Evolutionary conservation across 2,797 vertebrate species (phyloP).

Genomic region (Oreortyx pictus): DNA sequence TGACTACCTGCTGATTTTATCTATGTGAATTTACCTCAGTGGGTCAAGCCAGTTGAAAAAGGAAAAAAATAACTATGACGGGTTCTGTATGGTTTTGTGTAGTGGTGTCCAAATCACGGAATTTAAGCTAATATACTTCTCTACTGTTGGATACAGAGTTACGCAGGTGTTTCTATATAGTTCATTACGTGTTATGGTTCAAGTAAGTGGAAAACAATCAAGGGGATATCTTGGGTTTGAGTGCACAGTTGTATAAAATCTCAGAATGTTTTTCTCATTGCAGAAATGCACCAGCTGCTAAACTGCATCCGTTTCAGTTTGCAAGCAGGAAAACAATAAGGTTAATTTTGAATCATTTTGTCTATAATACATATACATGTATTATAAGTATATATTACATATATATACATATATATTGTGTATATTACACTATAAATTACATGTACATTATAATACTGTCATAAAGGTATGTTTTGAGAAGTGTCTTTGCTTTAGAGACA

Average conservation of each 20-base stretch:
- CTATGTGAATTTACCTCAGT: neutral
- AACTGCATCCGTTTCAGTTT: neutral
- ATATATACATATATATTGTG: too few relatives aligned
- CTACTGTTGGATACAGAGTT: neutral
- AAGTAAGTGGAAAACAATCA: neutral
- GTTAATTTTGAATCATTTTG: neutral
- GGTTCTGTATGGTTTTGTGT: neutral
- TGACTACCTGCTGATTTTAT: neutral
- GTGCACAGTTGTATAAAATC: neutral
- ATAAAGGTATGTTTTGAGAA: neutral
- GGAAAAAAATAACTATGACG: neutral
- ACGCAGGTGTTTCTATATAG: neutral
- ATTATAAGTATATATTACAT: too few relatives aligned
- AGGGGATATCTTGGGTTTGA: neutral
- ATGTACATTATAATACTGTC: too few relatives aligned
- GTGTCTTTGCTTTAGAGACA: neutral
- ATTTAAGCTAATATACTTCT: neutral
- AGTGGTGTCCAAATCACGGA: neutral
- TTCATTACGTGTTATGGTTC: neutral
- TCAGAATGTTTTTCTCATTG: neutral
- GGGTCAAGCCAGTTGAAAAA: neutral
- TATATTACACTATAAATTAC: too few relatives aligned
- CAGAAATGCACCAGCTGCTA: neutral
- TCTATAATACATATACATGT: too few relatives aligned
- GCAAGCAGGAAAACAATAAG: neutral